Conservation (phyloP, 2,888 invertebrate genomes). For the Philonicus albiceps region DNA sequence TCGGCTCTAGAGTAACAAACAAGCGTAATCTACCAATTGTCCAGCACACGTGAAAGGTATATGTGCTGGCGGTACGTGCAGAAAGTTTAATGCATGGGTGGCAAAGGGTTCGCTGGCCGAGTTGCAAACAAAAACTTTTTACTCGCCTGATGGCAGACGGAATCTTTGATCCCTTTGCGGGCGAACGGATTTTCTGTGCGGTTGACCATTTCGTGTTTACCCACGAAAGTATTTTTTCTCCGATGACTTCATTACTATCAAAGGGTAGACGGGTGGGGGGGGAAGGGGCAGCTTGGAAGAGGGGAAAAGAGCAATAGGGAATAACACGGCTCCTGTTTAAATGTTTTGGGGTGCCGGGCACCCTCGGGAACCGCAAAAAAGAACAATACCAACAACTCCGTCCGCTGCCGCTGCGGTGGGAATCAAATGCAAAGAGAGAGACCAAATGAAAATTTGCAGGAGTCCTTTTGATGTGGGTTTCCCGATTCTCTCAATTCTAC, state of each 20-base stretch:
- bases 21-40: not conserved
- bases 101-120: not conserved
- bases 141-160: not conserved
- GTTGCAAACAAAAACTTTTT: not conserved
- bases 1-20: not conserved
- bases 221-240: constrained; percentile 1
- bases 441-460: not conserved
- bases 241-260: constrained; percentile 7
- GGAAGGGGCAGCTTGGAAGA: not conserved
- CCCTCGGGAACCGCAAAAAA: not conserved
- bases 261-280: not conserved
- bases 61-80: not conserved
- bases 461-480: not conserved
- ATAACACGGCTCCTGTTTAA: not conserved
- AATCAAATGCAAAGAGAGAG: not conserved
- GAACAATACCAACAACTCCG: not conserved
- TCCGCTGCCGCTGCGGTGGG: not conserved
- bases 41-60: not conserved
- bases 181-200: not conserved
- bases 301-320: not conserved
- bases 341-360: not conserved
- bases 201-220: not conserved
- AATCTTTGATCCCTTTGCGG: not conserved
- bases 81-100: not conserved
- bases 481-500: not conserved